Conservation (phyloP, 1,140 invertebrate species). For the Hypothenemus hampei region DNA sequence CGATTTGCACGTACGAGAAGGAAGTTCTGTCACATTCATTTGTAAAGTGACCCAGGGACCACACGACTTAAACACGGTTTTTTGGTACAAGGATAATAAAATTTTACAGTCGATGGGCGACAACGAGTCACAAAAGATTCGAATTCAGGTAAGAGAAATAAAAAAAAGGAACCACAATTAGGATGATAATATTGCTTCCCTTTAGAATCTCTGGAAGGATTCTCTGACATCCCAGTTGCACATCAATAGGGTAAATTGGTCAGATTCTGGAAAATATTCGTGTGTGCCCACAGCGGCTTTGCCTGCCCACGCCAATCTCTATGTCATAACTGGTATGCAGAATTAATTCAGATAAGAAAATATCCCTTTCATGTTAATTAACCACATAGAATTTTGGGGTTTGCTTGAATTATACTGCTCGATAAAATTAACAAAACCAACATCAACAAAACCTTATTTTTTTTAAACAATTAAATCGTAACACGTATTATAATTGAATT, state of each 20-base stretch:
- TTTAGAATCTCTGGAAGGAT: slow-evolving; percentile 58
- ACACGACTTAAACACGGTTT: slow-evolving; percentile 74
- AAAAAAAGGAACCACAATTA: not conserved
- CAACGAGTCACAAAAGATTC: slow-evolving; percentile 3
- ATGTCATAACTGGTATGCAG: slow-evolving; percentile 89
- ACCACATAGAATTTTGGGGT: too few species aligned
- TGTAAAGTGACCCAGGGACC: slow-evolving; percentile 79
- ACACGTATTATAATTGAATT: too few species aligned
- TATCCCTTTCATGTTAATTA: too few species aligned
- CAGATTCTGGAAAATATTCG: slow-evolving; percentile 81
- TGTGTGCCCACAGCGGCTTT: slow-evolving; percentile 77
- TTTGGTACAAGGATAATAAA: slow-evolving; percentile 64
- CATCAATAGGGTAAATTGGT: slow-evolving; percentile 65
- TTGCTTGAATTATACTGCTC: too few species aligned
- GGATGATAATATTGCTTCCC: not conserved
- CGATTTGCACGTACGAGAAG: slow-evolving; percentile 80
- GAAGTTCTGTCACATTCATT: slow-evolving; percentile 72
- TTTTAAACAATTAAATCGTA: too few species aligned
- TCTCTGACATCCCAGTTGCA: slow-evolving; percentile 69
- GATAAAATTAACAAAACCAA: too few species aligned
- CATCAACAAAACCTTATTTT: too few species aligned
- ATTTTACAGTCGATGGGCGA: slow-evolving; percentile 43
- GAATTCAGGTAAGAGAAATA: slow-evolving; percentile 7
- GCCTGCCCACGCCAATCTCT: slow-evolving; percentile 76
- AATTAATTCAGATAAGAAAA: too few species aligned